These are phyloP conservation scores for Apocheima hispidaria DNA, from an alignment of 2,888 invertebrate genomes.

Conservation along the genomic window DNA sequence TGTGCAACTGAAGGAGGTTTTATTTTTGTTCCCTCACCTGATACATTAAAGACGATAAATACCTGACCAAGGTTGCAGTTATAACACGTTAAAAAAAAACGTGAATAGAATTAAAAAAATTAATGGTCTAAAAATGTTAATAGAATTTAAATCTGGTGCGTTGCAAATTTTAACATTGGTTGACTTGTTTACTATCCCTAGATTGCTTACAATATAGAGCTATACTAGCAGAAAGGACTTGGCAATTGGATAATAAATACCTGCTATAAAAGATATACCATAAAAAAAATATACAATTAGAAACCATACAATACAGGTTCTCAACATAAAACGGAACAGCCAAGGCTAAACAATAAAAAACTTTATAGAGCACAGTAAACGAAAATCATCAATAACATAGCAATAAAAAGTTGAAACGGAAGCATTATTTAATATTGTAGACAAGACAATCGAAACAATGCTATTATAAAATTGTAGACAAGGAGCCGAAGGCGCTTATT, in stretches of 20 bases:
- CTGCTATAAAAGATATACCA: neutral
- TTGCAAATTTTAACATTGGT: no score
- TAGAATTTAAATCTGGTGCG: no score
- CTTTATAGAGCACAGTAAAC: slow-evolving; percentile 29
- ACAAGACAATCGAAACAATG: slow-evolving; percentile 40
- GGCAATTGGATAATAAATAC: neutral
- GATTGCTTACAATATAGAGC: neutral
- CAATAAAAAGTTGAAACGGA: slow-evolving; percentile 38
- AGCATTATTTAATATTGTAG: slow-evolving; percentile 30
- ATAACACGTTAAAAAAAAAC: neutral
- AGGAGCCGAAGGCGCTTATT: slow-evolving; percentile 50
- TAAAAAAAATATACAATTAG: slow-evolving; percentile 10
- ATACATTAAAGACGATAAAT: neutral
- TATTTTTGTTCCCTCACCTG: slow-evolving; percentile 2
- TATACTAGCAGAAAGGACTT: neutral
- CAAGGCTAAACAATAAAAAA: slow-evolving; percentile 28
- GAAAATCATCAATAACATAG: slow-evolving; percentile 26
- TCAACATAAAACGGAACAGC: slow-evolving; percentile 17
- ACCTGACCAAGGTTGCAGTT: neutral
- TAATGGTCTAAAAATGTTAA: no score
- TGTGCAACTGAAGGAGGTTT: neutral
- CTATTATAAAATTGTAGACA: slow-evolving; percentile 38
- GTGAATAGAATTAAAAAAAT: neutral
- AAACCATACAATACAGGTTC: slow-evolving; percentile 15
- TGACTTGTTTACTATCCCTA: no score